Conservation (phyloP, 2,888 invertebrate species). For the Cantharis lateralis region DNA sequence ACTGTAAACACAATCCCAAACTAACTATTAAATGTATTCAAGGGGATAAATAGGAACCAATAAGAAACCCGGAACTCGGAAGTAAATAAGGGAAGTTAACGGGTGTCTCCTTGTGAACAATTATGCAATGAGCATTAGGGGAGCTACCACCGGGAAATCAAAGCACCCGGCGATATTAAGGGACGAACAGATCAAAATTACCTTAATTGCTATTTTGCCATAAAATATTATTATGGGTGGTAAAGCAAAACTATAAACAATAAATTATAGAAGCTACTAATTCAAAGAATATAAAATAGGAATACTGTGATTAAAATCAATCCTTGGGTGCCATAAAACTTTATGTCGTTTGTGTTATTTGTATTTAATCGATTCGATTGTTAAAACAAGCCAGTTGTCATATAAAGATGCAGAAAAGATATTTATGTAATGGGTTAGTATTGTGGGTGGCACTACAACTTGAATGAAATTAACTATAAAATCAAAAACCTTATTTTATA, state of each 20-base stretch:
- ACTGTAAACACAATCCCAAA: not conserved
- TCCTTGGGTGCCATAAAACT: not conserved
- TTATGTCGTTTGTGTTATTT: not conserved
- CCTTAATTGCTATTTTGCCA: not conserved
- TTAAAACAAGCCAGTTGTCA: not conserved
- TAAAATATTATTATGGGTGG: not conserved
- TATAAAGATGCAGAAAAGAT: not conserved
- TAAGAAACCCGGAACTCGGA: slow-evolving; percentile 49
- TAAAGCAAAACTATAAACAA: not conserved
- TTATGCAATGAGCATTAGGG: not conserved
- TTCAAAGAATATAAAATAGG: not conserved
- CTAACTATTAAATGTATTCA: slow-evolving; percentile 3
- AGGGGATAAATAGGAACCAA: slow-evolving; percentile 40
- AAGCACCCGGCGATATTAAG: not conserved
- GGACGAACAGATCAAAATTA: not conserved
- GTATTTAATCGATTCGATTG: not conserved
- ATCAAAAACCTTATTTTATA: not conserved
- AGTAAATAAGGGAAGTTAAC: slow-evolving; percentile 37
- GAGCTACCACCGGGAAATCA: not conserved
- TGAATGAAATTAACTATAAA: not conserved
- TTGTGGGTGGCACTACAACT: not conserved
- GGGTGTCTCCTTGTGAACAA: slow-evolving; percentile 24
- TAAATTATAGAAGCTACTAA: not conserved
- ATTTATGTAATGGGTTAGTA: not conserved
- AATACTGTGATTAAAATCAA: not conserved